Base-by-base conservation (phyloP, 2,113 vertebrate species). In the Bufo gargarizans region DNA sequence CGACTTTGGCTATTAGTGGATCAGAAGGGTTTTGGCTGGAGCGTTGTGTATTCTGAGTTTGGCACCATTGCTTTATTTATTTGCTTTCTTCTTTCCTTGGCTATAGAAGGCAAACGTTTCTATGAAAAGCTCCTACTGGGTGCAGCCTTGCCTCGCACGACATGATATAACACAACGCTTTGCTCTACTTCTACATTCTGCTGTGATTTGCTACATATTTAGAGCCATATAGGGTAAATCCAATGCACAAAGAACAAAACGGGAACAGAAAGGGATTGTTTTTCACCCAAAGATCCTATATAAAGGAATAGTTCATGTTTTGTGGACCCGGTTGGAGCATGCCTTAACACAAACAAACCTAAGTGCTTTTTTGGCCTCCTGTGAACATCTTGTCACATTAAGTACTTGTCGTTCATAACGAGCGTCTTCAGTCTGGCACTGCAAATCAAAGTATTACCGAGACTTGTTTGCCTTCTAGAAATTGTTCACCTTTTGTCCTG, bases 281-380 rank as follows among this genome's bases (percentile, higher is more conserved):
- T 74, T 78, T 78, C 49, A 53, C 45, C 71, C 65, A 86, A 77
- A 85, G 53, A 43, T 77, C 47, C 56, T 86, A 22, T 63, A 74
- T 86, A 76, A 86, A 61, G n/a, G 78, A 69, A 69, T 11, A 47
- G 79, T 58, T 55, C 50, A 50, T 76, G 50, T 55, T 50, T 65
- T 83, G 0, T 12, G 58, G 84, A 77, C 61, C 80, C 77, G 80
- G 71, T 55, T 43, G 80, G 33, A 84, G 59, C 87, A 65, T 67
- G 81, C n/a, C 58, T 56, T n/a, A 84, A 43, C 45, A 71, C 80
- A 88, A 88, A 88, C 47, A 83, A 55, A 12, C 7, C 72, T 82
- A 83, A 88, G 87, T 77, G 87, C 80, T 77, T 88, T 83, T 77
- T 88, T 88, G 87, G 87, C 87, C 59, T 77, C 63, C 45, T 77